These are phyloP conservation scores for Nylanderia fulva DNA, from an alignment of 1,140 invertebrate genomes.

Conservation along the genomic window DNA sequence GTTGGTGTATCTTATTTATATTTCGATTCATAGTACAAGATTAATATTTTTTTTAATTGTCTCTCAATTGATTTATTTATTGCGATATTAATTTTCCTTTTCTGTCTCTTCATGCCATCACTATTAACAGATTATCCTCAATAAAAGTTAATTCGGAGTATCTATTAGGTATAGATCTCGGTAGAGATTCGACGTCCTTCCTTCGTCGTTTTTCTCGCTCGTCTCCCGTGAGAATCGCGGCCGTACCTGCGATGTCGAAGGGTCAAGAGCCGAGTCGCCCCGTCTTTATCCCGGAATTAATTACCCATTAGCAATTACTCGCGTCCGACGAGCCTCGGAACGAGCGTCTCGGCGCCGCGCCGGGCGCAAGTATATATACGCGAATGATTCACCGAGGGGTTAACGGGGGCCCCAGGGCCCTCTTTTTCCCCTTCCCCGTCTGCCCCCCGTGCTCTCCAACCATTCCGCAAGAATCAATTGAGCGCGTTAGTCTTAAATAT, in stretches of 20 bases:
- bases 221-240: conserved; percentile 50
- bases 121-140: background rate
- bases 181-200: conserved; percentile 16
- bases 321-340: conserved; percentile 42
- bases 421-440: background rate
- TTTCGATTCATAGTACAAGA: too few species aligned
- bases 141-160: too few species aligned
- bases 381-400: conserved; percentile 55
- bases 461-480: conserved; percentile 58
- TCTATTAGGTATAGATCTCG: too few species aligned
- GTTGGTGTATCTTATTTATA: too few species aligned
- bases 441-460: too few species aligned
- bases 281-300: conserved; percentile 59
- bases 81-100: background rate
- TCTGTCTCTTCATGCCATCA: background rate
- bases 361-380: background rate
- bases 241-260: conserved; percentile 49
- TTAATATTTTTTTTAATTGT: too few species aligned
- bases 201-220: background rate
- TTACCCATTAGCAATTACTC: conserved; percentile 60
- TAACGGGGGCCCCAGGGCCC: background rate
- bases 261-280: conserved; percentile 53
- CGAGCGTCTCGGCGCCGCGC: conserved; percentile 17
- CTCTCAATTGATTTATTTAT: background rate
- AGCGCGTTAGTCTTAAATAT: conserved; percentile 65